Percentiles rank a stretch among this genome's conserved stretches.
Evolutionary conservation across 2,113 vertebrate genomes (phyloP).

Genomic region (Scomber scombrus): DNA sequence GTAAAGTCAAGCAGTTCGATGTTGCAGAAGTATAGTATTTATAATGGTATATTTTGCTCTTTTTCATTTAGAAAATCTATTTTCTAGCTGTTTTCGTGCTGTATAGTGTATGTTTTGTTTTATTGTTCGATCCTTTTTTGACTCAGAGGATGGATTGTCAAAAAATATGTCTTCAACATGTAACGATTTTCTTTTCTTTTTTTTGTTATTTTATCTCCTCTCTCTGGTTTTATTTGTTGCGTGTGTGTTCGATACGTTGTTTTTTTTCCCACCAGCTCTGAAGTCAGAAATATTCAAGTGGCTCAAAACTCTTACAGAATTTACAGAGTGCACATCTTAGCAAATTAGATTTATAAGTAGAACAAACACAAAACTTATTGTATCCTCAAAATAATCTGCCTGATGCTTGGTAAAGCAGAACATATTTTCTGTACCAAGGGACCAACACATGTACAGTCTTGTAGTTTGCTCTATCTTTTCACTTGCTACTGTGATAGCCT

Average conservation of each 20-base stretch:
- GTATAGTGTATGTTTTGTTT: slow-evolving; percentile 32
- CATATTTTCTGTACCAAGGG: slow-evolving; percentile 50
- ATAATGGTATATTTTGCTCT: slow-evolving; percentile 39
- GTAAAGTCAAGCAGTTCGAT: slow-evolving; percentile 56
- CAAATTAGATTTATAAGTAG: slow-evolving; percentile 36
- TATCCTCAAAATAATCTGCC: slow-evolving; percentile 49
- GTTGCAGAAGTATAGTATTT: slow-evolving; percentile 55
- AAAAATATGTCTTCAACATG: slow-evolving; percentile 14
- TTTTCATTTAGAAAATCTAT: slow-evolving; percentile 50
- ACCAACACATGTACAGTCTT: slow-evolving; percentile 71
- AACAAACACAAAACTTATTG: slow-evolving; percentile 31
- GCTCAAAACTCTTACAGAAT: slow-evolving; percentile 54
- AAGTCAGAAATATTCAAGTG: slow-evolving; percentile 59
- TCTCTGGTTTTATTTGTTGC: slow-evolving; percentile 17
- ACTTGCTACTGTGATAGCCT: slow-evolving; percentile 71
- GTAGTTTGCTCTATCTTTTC: slow-evolving; percentile 69
- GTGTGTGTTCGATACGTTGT: slow-evolving; percentile 38
- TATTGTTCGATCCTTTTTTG: slow-evolving; percentile 31
- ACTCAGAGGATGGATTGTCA: slow-evolving; percentile 37
- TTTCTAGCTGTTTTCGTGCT: slow-evolving; percentile 53
- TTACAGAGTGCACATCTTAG: slow-evolving; percentile 37
- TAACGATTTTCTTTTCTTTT: background rate
- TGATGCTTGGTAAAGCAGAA: slow-evolving; percentile 49
- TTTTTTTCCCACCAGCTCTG: slow-evolving; percentile 54
- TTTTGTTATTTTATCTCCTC: slow-evolving; percentile 18